These are phyloP conservation scores for Ellobius talpinus DNA, from an alignment of 2,113 vertebrate species.

Conservation along the genomic window DNA sequence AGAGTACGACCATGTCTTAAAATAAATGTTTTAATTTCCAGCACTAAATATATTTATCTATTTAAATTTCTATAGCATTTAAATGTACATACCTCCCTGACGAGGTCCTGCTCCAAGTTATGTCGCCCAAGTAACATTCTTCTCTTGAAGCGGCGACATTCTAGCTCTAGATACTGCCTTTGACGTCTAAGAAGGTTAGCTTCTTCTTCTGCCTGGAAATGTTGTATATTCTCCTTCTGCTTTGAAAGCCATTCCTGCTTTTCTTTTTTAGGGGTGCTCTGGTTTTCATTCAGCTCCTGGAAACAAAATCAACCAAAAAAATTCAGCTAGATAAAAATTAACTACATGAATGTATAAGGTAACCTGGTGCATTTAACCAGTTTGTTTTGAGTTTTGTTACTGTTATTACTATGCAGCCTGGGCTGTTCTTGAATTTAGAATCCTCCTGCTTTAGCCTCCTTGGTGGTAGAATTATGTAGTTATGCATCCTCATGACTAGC, in stretches of 20 bases:
- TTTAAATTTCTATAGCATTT: conserved; percentile 27
- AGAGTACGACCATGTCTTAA: background rate
- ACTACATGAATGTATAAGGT: background rate
- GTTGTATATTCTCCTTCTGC: conserved; percentile 99
- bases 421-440: background rate
- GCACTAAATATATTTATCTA: background rate
- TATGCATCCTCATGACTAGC: background rate
- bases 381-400: background rate
- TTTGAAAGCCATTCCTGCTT: conserved; percentile 99
- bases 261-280: conserved; percentile 99
- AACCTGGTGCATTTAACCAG: conserved; percentile 14
- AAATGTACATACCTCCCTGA: conserved; percentile 94
- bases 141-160: conserved; percentile 97
- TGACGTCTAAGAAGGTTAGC: conserved; percentile 96
- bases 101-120: conserved; percentile 96
- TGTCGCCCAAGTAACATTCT: conserved; percentile 97
- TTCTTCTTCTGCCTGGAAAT: conserved; percentile 99
- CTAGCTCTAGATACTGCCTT: conserved; percentile 97
- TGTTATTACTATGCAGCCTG: background rate
- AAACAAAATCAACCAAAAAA: conserved; percentile 65
- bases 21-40: background rate
- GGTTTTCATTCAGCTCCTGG: conserved; percentile 98
- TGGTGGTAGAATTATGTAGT: background rate
- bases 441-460: background rate
- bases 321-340: conserved; percentile 62